phyloP scores from a whole-genome alignment of 2,797 vertebrate genomes.

The Hippocampus kuda region DNA sequence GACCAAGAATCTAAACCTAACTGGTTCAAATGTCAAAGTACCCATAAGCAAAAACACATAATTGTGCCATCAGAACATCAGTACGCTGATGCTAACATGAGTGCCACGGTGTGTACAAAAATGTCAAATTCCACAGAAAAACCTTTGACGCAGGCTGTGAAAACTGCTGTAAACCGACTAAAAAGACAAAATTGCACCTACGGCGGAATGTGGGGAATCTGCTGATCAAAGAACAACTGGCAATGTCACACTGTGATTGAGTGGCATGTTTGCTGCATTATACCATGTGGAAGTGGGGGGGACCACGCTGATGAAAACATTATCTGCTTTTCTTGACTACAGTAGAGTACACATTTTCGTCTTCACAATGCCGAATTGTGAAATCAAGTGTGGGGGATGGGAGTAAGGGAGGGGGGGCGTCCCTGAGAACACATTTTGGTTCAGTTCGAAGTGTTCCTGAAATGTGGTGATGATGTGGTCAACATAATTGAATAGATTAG shows the following conservation, averaged over 20 bases:
- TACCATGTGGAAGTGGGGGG: constrained; percentile 5
- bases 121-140: not conserved
- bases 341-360: constrained; percentile 55
- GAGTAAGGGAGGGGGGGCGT: constrained; percentile 42
- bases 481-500: not conserved
- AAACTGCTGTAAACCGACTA: not conserved
- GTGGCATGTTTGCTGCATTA: constrained; percentile 12
- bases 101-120: not conserved
- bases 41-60: too few species aligned
- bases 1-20: too few species aligned
- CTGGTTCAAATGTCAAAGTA: too few species aligned
- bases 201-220: not conserved
- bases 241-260: not conserved
- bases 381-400: constrained; percentile 29
- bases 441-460: constrained; percentile 60
- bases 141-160: not conserved
- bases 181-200: not conserved
- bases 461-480: constrained; percentile 25
- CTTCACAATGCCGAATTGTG: constrained; percentile 40
- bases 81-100: not conserved
- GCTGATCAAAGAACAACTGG: not conserved
- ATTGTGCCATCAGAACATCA: not conserved
- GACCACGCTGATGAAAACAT: constrained; percentile 42
- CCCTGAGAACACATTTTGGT: constrained; percentile 73
- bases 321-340: constrained; percentile 52